Evolutionary conservation across 1,140 invertebrate genomes (phyloP), one percentile per base, ranked within the genome.

Genomic region (Brachionus rubens): DNA sequence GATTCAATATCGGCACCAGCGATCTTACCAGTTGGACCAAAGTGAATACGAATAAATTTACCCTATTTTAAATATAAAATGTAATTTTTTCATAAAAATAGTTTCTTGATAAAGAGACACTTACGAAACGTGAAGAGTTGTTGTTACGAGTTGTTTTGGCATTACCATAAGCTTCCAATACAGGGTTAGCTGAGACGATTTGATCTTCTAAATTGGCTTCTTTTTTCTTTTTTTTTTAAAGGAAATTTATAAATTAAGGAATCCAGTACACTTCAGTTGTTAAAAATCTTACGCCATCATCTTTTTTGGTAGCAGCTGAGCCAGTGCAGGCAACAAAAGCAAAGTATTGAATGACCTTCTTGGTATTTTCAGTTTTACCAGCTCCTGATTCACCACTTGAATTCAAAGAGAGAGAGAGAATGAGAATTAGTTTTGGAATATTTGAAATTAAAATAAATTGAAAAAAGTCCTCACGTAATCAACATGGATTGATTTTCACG

Each of bases 1-100:
- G 94, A 96, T 88, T 99, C 96, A 88, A 99, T 99, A 88, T 99
- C 96, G 88, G 95, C 96, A 90, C 96, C 96, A 86, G 96, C 95
- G 87, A 99, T 88, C 91, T 98, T 98, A 87, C 96, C 96, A 88
- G 91, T 91, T 77, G 93, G 92, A 81, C 95, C 95, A 88, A 99
- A 99, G 87, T 99, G 96, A 86, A 99, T 99, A 91, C 96, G 93
- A 89, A 99, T 99, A 90, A 99, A 99, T 92, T 99, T 88, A 81
- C 87, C 87, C 86, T n/a, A n/a, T n/a, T n/a, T 87, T 47, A 46
- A 21, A n/a, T n/a, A n/a, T n/a, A 12, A 48, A 36, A 26, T 54
- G 5, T 33, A 5, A 14, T 47, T 67, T 47, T 40, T 19, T 26
- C 16, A 33, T 14, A 12, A 28, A 9, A 56, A 46, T 40, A 36